Conservation (phyloP, 2,113 vertebrate species). For the Bos javanicus region DNA sequence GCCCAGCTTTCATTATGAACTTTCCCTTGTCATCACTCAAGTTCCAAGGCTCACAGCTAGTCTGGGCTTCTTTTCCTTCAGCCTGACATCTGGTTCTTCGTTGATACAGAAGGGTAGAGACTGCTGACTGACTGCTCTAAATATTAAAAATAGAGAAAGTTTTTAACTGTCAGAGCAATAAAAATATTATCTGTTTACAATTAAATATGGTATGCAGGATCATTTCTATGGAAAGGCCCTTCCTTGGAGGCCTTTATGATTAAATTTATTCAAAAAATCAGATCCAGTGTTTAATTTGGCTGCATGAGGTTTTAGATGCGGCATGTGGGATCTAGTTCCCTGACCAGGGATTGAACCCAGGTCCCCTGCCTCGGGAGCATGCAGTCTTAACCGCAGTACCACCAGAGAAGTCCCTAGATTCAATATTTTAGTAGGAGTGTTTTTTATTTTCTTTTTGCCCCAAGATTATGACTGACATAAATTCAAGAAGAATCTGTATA, state of each 20-base stretch:
- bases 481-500: neutral
- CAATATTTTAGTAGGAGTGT: neutral
- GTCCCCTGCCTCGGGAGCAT: neutral
- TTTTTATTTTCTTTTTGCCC: neutral
- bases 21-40: neutral
- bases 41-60: neutral
- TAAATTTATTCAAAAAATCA: slow-evolving; percentile 3
- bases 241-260: neutral
- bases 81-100: neutral
- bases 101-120: neutral
- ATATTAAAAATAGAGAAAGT: neutral
- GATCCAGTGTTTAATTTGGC: neutral
- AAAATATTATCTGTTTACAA: neutral
- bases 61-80: neutral
- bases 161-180: neutral
- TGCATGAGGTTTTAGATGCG: neutral
- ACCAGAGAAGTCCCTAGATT: neutral
- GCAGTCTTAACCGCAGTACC: neutral
- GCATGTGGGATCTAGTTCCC: neutral
- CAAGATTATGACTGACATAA: neutral
- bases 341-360: neutral
- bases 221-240: neutral
- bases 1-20: neutral
- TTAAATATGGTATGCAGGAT: neutral
- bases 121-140: neutral